These are phyloP conservation scores for Sinelater perroti DNA, from an alignment of 2,888 invertebrate species.

Conservation along the genomic window DNA sequence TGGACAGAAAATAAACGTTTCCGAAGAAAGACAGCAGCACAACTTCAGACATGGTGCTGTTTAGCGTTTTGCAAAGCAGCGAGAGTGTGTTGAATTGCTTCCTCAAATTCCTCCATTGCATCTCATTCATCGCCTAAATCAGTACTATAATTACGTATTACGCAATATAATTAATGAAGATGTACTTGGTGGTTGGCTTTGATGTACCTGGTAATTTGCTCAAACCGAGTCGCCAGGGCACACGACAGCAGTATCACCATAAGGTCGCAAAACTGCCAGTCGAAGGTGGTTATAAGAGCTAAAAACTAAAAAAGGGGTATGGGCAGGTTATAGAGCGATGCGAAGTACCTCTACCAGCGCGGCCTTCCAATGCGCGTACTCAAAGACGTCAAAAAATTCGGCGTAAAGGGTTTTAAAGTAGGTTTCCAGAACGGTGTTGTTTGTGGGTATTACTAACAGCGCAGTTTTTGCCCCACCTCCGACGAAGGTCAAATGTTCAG, in stretches of 20 bases:
- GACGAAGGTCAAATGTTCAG: conserved; percentile 25
- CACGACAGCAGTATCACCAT: conserved; percentile 30
- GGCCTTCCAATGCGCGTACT: conserved; percentile 30
- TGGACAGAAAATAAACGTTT: conserved; percentile 35
- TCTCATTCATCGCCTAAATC: conserved; percentile 22
- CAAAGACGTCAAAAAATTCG: conserved; percentile 21
- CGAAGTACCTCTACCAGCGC: conserved; percentile 19
- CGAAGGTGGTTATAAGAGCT: conserved; percentile 22
- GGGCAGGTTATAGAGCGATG: not conserved
- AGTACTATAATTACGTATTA: not conserved
- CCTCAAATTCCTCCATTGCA: conserved; percentile 26
- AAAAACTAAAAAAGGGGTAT: conserved; percentile 23
- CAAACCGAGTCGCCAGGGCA: conserved; percentile 33
- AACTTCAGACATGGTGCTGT: conserved; percentile 25
- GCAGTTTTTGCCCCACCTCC: conserved; percentile 17
- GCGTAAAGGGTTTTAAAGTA: conserved; percentile 22
- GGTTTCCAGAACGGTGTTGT: conserved; percentile 8
- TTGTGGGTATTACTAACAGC: not conserved
- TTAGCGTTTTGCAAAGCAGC: conserved; percentile 27
- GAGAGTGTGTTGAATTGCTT: conserved; percentile 29
- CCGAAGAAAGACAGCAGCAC: conserved; percentile 32
- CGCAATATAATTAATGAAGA: not conserved
- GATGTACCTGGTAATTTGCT: conserved; percentile 29
- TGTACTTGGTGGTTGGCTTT: not conserved
- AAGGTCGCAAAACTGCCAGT: conserved; percentile 39